Conservation (phyloP, 1,140 invertebrate genomes). For the Scylla paramamosain region DNA sequence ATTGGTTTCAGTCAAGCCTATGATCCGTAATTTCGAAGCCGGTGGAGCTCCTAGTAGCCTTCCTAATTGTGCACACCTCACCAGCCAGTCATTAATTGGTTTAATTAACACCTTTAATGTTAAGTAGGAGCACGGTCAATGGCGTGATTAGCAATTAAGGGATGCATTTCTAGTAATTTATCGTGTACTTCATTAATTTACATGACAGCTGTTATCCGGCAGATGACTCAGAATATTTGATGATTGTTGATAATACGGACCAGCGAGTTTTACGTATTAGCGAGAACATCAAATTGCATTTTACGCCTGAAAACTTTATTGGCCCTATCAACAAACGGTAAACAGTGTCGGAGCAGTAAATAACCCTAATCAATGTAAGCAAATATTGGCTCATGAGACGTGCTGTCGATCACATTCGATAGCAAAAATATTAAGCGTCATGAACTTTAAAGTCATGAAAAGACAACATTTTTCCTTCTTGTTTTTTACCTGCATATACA, state of each 20-base stretch:
- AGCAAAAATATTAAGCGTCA: not conserved
- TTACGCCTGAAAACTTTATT: slow-evolving; percentile 12
- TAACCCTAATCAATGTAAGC: not conserved
- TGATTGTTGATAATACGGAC: slow-evolving; percentile 14
- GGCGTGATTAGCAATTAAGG: not conserved
- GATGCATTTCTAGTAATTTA: slow-evolving; percentile 3
- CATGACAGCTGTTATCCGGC: not conserved
- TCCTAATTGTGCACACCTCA: not conserved
- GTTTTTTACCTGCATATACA: too few species aligned
- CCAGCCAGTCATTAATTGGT: not conserved
- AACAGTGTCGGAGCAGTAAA: slow-evolving; percentile 21
- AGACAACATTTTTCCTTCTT: too few species aligned
- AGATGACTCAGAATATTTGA: slow-evolving; percentile 4
- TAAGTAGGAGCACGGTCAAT: not conserved
- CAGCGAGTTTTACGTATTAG: not conserved
- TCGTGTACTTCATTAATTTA: slow-evolving; percentile 24
- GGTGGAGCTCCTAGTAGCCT: not conserved
- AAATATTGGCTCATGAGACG: slow-evolving; percentile 3
- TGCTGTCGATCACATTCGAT: not conserved
- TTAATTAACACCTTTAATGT: not conserved
- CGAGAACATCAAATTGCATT: slow-evolving; percentile 4
- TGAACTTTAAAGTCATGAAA: not conserved
- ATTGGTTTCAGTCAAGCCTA: slow-evolving; percentile 4
- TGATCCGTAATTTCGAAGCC: not conserved
- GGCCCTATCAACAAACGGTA: slow-evolving; percentile 1